phyloP scores from a whole-genome alignment of 2,888 invertebrate species.

The Escarpia spicata region DNA sequence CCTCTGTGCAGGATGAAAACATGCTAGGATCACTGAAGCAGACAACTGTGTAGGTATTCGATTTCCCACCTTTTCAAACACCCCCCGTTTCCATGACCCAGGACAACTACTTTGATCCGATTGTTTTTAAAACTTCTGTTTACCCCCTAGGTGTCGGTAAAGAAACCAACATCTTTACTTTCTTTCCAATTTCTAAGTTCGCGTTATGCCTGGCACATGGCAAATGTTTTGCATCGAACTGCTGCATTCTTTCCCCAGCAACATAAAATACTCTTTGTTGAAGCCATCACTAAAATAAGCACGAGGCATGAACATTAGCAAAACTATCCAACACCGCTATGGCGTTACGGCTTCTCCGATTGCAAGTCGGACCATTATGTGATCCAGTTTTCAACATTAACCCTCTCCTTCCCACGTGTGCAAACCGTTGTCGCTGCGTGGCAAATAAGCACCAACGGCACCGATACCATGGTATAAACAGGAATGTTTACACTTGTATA shows the following conservation, averaged over 20 bases:
- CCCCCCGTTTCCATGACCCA: not conserved
- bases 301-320: not conserved
- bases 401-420: not conserved
- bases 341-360: not conserved
- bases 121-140: not conserved
- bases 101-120: not conserved
- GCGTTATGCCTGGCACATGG: not conserved
- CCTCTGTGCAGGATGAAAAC: not conserved
- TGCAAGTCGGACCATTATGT: not conserved
- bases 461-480: constrained; percentile 11
- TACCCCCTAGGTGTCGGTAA: not conserved
- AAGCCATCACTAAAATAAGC: not conserved
- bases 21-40: not conserved
- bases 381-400: not conserved
- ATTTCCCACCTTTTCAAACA: not conserved
- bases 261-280: not conserved
- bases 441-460: constrained; percentile 16
- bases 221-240: not conserved
- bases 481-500: not conserved
- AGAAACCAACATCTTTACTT: not conserved
- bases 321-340: not conserved
- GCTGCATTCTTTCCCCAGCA: not conserved
- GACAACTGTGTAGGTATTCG: not conserved
- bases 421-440: not conserved
- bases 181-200: not conserved